Percentiles rank a stretch among this genome's conserved stretches.
Evolutionary conservation across 1,140 invertebrate species (phyloP).

Genomic region (Cotesia glomerata): DNA sequence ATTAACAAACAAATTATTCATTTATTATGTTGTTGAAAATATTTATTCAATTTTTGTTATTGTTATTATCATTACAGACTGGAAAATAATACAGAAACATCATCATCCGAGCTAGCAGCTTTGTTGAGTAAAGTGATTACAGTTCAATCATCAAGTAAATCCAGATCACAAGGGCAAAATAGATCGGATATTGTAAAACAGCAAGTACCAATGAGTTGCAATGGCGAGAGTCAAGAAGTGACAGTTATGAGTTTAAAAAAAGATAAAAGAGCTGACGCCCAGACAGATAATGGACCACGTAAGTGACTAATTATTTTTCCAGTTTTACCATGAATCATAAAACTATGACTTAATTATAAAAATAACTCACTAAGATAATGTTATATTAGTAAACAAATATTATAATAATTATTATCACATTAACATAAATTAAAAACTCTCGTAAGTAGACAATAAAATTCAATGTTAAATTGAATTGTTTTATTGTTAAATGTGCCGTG

Average conservation of each 20-base stretch:
- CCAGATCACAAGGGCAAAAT: constrained; percentile 17
- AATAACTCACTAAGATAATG: no score
- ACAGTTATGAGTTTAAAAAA: constrained; percentile 1
- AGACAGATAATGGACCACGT: constrained; percentile 16
- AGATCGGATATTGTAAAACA: constrained; percentile 20
- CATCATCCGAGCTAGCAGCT: constrained; percentile 41
- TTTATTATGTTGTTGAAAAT: neutral
- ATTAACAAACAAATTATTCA: neutral
- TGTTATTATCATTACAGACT: constrained; percentile 22
- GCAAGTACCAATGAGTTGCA: neutral
- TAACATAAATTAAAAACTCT: no score
- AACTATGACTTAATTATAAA: neutral
- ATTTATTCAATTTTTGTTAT: neutral
- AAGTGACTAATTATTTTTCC: constrained; percentile 8
- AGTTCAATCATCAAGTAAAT: constrained; percentile 20
- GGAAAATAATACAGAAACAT: constrained; percentile 38
- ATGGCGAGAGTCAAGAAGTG: constrained; percentile 27
- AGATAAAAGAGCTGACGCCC: constrained; percentile 15
- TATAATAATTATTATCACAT: neutral
- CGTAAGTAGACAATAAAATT: no score
- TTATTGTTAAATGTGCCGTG: no score
- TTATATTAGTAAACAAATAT: neutral
- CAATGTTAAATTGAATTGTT: no score
- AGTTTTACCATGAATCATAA: constrained; percentile 8
- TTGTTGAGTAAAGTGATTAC: constrained; percentile 43